phyloP scores from a whole-genome alignment of 2,888 invertebrate species.

The Oegoconia quadripuncta region DNA sequence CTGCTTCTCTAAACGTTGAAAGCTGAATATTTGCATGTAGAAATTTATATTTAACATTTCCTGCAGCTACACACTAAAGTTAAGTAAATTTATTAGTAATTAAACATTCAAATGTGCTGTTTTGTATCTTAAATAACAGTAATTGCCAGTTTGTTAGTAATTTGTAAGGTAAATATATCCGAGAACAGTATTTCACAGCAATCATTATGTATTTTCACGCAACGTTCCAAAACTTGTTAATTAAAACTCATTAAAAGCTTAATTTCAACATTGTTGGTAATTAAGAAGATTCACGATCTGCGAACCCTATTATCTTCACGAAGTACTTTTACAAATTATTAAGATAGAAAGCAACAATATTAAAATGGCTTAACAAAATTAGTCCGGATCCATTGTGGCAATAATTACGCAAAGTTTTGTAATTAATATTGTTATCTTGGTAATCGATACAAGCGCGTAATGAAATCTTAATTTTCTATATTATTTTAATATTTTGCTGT shows the following conservation, averaged over 20 bases:
- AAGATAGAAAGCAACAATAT: constrained; percentile 54
- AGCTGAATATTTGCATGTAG: neutral
- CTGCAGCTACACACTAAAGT: neutral
- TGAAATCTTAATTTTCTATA: too few relatives aligned
- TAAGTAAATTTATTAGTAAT: neutral
- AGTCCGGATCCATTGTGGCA: constrained; percentile 24
- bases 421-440: constrained; percentile 14
- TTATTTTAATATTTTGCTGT: too few relatives aligned
- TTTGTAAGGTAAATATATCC: constrained; percentile 30
- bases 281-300: constrained; percentile 75
- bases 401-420: constrained; percentile 24
- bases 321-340: constrained; percentile 61
- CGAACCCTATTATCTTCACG: constrained; percentile 63
- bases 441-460: constrained; percentile 15
- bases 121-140: constrained; percentile 18
- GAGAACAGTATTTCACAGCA: constrained; percentile 37
- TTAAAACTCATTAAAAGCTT: constrained; percentile 75
- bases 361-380: constrained; percentile 40
- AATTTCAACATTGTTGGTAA: constrained; percentile 73
- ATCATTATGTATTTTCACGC: constrained; percentile 56
- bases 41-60: neutral
- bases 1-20: neutral
- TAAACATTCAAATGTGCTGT: constrained; percentile 1
- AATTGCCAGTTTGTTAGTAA: constrained; percentile 25
- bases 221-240: constrained; percentile 67